These are phyloP conservation scores for Pagetopsis macropterus DNA, from an alignment of 2,797 vertebrate genomes.

Conservation along the genomic window DNA sequence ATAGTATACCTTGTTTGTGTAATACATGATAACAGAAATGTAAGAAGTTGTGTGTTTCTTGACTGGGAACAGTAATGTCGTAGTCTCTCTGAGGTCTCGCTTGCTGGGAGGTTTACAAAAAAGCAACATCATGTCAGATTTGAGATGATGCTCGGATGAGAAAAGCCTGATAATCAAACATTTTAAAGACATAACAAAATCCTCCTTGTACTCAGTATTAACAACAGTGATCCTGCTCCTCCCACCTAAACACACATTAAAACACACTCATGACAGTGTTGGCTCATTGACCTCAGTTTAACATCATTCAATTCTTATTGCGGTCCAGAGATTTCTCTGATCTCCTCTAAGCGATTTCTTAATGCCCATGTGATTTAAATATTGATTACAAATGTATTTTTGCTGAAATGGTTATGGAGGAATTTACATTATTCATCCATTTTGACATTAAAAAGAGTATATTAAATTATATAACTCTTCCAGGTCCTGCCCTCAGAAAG, in stretches of 20 bases:
- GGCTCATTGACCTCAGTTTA: conserved; percentile 62
- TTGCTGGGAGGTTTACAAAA: conserved; percentile 2
- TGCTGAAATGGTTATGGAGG: conserved; percentile 50
- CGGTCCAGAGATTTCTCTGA: conserved; percentile 1
- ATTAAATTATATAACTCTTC: conserved; percentile 60
- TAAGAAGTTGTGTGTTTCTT: background rate
- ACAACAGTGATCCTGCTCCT: no score
- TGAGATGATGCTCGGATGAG: conserved; percentile 24
- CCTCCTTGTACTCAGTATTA: no score
- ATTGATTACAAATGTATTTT: conserved; percentile 72
- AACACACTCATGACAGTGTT: conserved; percentile 1
- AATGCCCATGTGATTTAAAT: conserved; percentile 51
- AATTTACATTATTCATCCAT: conserved; percentile 75
- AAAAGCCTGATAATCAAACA: conserved; percentile 5
- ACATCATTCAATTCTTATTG: conserved; percentile 52
- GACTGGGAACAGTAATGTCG: background rate
- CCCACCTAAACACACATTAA: no score
- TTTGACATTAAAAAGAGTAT: conserved; percentile 67
- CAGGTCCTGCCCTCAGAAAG: conserved; percentile 30
- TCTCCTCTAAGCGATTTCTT: conserved; percentile 44
- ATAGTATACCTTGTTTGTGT: background rate
- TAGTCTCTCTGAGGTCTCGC: background rate
- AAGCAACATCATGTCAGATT: conserved; percentile 9
- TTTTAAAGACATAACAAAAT: no score
- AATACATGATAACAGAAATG: background rate